A percentile compares a stretch with the other conserved stretches of the same genome.
Conservation (phyloP, 2,797 vertebrate genomes). For the Perdix hodgsoniae region DNA sequence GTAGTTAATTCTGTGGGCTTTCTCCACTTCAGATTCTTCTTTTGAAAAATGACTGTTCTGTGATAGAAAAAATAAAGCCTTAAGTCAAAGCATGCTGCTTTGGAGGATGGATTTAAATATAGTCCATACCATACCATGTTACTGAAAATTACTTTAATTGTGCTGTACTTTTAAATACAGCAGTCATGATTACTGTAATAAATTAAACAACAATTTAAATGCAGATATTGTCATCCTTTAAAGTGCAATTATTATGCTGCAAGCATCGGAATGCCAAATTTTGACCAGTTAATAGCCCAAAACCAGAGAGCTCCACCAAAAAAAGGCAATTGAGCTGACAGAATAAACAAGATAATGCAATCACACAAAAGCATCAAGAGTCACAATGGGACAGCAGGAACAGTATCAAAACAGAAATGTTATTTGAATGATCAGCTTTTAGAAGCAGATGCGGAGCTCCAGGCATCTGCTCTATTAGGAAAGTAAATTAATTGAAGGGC, state of each 20-base stretch:
- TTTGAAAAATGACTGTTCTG: background rate
- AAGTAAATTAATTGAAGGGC: background rate
- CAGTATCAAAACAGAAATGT: background rate
- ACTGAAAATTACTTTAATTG: background rate
- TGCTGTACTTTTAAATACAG: background rate
- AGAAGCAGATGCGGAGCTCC: background rate
- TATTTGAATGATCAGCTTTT: background rate
- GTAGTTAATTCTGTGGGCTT: background rate
- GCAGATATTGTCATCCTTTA: background rate
- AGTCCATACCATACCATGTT: background rate
- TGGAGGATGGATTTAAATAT: background rate
- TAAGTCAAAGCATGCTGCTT: background rate
- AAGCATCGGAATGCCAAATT: background rate
- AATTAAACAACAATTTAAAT: background rate
- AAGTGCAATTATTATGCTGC: background rate
- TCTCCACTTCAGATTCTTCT: background rate
- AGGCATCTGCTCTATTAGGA: background rate
- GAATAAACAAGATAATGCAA: conserved; percentile 5
- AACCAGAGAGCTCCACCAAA: background rate
- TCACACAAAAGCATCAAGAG: background rate
- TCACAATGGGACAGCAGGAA: background rate
- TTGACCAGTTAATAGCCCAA: background rate
- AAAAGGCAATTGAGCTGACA: background rate
- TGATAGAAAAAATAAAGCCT: background rate
- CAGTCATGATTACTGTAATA: background rate